phyloP scores from a whole-genome alignment of 1,140 invertebrate species.

The Drosophila melanogaster region DNA sequence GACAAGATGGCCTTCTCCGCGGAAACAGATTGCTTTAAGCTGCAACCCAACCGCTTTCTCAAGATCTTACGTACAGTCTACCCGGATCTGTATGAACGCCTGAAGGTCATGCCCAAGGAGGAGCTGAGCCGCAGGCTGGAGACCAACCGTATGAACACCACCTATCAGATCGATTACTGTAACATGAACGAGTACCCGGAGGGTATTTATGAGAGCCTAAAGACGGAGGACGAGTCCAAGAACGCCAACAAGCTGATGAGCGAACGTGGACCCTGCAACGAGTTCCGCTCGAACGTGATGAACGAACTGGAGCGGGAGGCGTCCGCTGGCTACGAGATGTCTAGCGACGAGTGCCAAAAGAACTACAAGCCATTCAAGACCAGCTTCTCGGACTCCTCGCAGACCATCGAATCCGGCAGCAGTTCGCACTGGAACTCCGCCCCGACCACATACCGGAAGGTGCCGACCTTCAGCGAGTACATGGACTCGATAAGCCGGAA shows the following conservation, averaged over 20 bases:
- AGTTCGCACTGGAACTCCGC: conserved; percentile 74
- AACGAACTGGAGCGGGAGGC: conserved; percentile 68
- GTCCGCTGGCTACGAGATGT: conserved; percentile 36
- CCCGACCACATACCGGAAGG: conserved; percentile 62
- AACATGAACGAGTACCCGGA: conserved; percentile 84
- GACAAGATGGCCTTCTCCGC: conserved; percentile 65
- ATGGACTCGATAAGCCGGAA: conserved; percentile 83
- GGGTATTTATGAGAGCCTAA: conserved; percentile 78
- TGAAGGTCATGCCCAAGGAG: conserved; percentile 85
- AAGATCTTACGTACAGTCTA: conserved; percentile 82
- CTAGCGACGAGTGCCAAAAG: conserved; percentile 59
- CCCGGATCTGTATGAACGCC: conserved; percentile 85
- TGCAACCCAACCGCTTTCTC: conserved; percentile 79
- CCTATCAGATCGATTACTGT: conserved; percentile 86
- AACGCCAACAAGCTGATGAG: conserved; percentile 62
- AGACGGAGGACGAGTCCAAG: conserved; percentile 71
- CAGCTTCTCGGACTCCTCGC: conserved; percentile 64
- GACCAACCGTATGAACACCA: conserved; percentile 85
- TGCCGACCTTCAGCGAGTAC: conserved; percentile 73
- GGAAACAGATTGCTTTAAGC: conserved; percentile 66
- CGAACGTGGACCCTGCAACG: conserved; percentile 56
- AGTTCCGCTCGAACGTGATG: conserved; percentile 73
- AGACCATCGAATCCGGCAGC: conserved; percentile 69
- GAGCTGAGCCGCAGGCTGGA: conserved; percentile 85
- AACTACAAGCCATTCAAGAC: conserved; percentile 79